Evolutionary conservation across 2,888 invertebrate genomes (phyloP).

Genomic region (Ctena decussata): DNA sequence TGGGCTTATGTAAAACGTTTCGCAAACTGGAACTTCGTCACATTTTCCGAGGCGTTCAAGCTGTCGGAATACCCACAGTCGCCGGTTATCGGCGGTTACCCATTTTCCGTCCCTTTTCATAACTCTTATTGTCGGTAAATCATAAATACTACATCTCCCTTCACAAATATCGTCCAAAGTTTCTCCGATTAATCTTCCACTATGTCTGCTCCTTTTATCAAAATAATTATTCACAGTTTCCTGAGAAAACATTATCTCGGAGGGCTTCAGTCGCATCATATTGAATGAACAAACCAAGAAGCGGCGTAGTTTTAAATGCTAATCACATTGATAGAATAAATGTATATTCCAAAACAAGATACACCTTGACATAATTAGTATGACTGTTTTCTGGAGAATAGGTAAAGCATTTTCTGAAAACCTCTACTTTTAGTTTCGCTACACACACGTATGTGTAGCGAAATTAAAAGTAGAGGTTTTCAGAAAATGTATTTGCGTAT

Average conservation of each 20-base stretch:
- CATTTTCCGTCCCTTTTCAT: conserved; percentile 19
- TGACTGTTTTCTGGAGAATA: too few species aligned
- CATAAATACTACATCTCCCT: conserved; percentile 20
- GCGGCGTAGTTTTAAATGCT: too few species aligned
- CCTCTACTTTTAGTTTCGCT: too few species aligned
- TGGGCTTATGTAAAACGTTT: conserved; percentile 8
- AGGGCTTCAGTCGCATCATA: conserved; percentile 18
- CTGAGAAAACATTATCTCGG: conserved; percentile 37
- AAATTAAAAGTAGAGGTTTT: too few species aligned
- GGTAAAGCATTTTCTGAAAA: too few species aligned
- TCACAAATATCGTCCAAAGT: conserved; percentile 49
- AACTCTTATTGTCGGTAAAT: conserved; percentile 31
- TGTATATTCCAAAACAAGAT: too few species aligned
- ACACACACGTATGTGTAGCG: too few species aligned
- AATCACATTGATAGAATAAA: too few species aligned
- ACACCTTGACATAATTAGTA: too few species aligned
- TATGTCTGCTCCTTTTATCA: not conserved
- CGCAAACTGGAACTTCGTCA: not conserved
- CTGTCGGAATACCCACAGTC: conserved; percentile 43
- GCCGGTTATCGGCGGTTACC: conserved; percentile 42
- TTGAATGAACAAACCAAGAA: not conserved
- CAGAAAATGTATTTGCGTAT: too few species aligned
- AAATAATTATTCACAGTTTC: conserved; percentile 16
- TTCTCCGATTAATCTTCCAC: conserved; percentile 23
- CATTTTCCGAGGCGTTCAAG: conserved; percentile 38